Evolutionary conservation across 2,888 invertebrate genomes (phyloP), one percentile per base, ranked within the genome.

Genomic region (Agonum fuliginosum): DNA sequence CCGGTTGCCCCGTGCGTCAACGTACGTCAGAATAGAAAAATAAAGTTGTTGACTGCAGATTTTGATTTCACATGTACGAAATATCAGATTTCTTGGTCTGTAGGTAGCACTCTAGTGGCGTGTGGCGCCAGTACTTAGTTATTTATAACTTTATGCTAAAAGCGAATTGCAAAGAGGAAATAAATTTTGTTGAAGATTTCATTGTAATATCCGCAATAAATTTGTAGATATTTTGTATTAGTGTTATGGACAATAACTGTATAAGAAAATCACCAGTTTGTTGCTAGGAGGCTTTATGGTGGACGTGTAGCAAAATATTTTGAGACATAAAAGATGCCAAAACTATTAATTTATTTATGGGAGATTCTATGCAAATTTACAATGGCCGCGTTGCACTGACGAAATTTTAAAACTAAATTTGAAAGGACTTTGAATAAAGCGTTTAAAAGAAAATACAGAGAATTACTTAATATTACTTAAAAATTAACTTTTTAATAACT

Each of bases 111-210:
- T 20, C n/a, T 3, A 54, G n/a, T n/a, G 37, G 24, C 24, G n/a
- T 20, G 12, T 54, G 54, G 54, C 54, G 54, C 54, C 54, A 54
- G 54, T n/a, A 12, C 12, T 22, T n/a, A 54, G 54, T 54, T 54
- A 54, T 54, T 24, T 24, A 54, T 54, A 54, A 54, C 54, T 54
- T 54, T 54, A 54, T 54, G 54, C 24, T 54, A 54, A 54, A 54
- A 54, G 54, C 54, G 24, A 54, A 54, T 54, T 24, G 22, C 24
- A 22, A 54, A 22, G 8, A 12, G 54, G 54, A 54, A 54, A 54
- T 54, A 54, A 54, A 54, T 54, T 54, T 54, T 22, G 10, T n/a
- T 5, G 22, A 19, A 24, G 54, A 27, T 54, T 54, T 54, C 54
- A 54, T 54, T 22, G 10, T 20, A 54, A 54, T 22, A 12, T 5